Evolutionary conservation across 2,113 vertebrate genomes (phyloP).

Genomic region (Gallinago media): DNA sequence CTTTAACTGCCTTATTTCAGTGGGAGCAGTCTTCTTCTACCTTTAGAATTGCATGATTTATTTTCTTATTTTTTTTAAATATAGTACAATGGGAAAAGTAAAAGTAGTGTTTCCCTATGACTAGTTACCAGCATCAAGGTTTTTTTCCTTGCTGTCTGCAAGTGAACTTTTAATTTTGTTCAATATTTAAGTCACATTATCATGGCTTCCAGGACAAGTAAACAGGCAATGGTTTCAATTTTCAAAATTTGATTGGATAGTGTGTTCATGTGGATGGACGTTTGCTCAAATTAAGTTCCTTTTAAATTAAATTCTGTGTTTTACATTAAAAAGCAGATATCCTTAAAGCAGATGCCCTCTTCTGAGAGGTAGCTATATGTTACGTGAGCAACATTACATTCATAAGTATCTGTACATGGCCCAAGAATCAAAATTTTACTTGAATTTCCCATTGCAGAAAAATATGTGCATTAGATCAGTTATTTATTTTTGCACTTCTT

Average conservation of each 20-base stretch:
- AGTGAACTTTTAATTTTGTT: background rate
- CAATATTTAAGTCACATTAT: background rate
- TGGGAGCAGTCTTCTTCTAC: background rate
- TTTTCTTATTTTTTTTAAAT: accelerated
- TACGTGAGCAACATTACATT: background rate
- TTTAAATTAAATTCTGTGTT: background rate
- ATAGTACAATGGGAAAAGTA: background rate
- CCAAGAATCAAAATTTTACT: background rate
- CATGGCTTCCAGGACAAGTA: background rate
- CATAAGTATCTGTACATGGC: background rate
- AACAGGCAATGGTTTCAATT: background rate
- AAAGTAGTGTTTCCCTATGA: background rate
- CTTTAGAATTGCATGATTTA: background rate
- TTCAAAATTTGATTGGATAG: background rate
- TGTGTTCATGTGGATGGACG: background rate
- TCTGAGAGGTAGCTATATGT: background rate
- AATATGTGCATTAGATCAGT: background rate
- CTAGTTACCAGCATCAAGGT: background rate
- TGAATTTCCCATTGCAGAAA: background rate
- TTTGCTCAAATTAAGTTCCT: background rate
- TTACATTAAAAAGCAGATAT: background rate
- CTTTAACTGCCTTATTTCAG: background rate
- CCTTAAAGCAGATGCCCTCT: background rate
- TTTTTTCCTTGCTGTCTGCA: background rate
- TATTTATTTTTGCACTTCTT: background rate